A percentile compares a stretch with the other conserved stretches of the same genome.
Evolutionary conservation across 2,113 vertebrate genomes (phyloP).

Genomic region (Plecturocebus donacophilus): DNA sequence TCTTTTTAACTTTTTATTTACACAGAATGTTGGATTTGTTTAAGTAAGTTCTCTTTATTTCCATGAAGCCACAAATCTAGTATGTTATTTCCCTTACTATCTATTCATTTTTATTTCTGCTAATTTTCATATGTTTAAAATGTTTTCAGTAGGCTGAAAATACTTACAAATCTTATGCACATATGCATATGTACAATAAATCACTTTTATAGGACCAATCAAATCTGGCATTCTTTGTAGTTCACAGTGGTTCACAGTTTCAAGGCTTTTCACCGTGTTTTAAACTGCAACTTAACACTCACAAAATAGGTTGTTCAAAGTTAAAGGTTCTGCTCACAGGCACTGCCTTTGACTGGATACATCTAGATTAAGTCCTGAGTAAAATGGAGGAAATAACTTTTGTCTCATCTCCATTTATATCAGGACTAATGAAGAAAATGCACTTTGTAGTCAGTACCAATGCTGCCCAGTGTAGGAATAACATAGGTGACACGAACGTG

Average conservation of each 20-base stretch:
- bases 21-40: slow-evolving; percentile 52
- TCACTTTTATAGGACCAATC: slow-evolving; percentile 51
- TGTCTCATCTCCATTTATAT: neutral
- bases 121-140: slow-evolving; percentile 64
- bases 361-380: neutral
- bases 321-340: slow-evolving; percentile 44
- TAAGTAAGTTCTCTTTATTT: slow-evolving; percentile 21
- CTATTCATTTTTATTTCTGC: slow-evolving; percentile 34
- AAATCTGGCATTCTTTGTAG: slow-evolving; percentile 52
- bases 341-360: neutral
- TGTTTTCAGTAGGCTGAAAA: slow-evolving; percentile 67
- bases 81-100: slow-evolving; percentile 38
- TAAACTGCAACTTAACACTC: slow-evolving; percentile 21
- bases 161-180: slow-evolving; percentile 45
- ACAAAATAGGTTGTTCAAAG: slow-evolving; percentile 57
- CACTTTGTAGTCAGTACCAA: neutral
- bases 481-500: neutral
- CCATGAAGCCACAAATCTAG: slow-evolving; percentile 51
- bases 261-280: slow-evolving; percentile 41
- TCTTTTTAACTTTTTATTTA: slow-evolving; percentile 59
- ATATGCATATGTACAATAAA: slow-evolving; percentile 46
- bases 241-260: slow-evolving; percentile 43
- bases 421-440: neutral
- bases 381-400: neutral
- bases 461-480: neutral